phyloP scores from a whole-genome alignment of 2,113 vertebrate species.

The Sitta europaea region DNA sequence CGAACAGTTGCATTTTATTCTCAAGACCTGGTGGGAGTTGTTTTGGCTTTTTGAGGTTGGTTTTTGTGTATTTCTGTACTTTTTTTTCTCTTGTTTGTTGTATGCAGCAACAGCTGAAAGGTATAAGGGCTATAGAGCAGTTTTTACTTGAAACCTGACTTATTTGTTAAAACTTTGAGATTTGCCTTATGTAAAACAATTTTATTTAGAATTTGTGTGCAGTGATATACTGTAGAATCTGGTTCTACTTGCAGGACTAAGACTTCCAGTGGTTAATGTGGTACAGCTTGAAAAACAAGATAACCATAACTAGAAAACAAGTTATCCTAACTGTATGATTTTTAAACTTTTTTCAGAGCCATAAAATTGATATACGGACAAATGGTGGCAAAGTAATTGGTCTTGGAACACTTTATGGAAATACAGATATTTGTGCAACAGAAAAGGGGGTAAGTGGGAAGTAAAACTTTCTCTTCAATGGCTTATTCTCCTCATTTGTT shows the following conservation, averaged over 20 bases:
- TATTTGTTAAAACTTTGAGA: neutral
- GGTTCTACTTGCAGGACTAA: neutral
- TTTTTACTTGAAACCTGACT: neutral
- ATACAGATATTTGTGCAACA: conserved; percentile 81
- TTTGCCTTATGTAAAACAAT: neutral
- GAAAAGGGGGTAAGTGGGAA: conserved; percentile 81
- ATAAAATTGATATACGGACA: conserved; percentile 80
- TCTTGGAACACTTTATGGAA: conserved; percentile 85
- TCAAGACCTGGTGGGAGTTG: accelerated
- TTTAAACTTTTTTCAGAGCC: conserved; percentile 73
- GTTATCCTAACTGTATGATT: neutral
- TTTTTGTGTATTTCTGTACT: neutral
- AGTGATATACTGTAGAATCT: neutral
- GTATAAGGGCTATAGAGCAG: neutral
- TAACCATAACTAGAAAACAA: neutral
- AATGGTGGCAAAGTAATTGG: conserved; percentile 84
- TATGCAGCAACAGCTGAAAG: neutral
- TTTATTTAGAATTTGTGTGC: neutral
- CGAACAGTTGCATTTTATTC: neutral
- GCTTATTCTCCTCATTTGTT: neutral
- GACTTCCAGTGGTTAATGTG: neutral
- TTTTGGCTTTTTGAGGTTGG: neutral
- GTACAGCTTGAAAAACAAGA: neutral
- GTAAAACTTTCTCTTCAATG: neutral
- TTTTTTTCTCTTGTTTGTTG: neutral